These are phyloP conservation scores for Ictalurus furcatus DNA, from an alignment of 2,113 vertebrate genomes.

Conservation along the genomic window DNA sequence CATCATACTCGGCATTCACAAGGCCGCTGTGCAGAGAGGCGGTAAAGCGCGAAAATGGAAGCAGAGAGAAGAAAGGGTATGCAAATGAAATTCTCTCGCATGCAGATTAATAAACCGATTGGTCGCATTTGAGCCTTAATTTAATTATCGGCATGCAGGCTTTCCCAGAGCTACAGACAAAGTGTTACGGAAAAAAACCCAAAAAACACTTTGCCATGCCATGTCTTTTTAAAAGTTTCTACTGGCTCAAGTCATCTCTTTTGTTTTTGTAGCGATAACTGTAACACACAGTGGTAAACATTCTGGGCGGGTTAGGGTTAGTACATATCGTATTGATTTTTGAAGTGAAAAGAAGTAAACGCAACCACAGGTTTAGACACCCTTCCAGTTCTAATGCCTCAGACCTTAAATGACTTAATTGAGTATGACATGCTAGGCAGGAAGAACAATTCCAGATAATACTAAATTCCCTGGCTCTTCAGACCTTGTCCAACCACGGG, in stretches of 20 bases:
- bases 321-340: not conserved
- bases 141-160: slow-evolving; percentile 46
- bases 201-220: not conserved
- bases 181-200: not conserved
- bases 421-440: not conserved
- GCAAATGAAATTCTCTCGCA: slow-evolving; percentile 41
- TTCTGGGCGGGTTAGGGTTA: too few relatives aligned
- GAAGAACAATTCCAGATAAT: not conserved
- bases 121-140: slow-evolving; percentile 50
- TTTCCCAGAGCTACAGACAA: slow-evolving; percentile 60
- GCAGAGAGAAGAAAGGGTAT: slow-evolving; percentile 39
- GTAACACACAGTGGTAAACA: not conserved
- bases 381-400: not conserved
- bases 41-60: slow-evolving; percentile 39
- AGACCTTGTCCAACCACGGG: not conserved
- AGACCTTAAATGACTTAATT: not conserved
- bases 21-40: slow-evolving; percentile 34
- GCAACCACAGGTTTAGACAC: not conserved
- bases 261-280: not conserved
- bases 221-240: not conserved
- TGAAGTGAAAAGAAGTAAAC: not conserved
- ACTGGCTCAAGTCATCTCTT: not conserved
- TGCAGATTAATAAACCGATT: slow-evolving; percentile 60
- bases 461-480: not conserved
- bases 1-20: slow-evolving; percentile 47